Evolutionary conservation across 2,888 invertebrate genomes (phyloP).

Genomic region (Lithophane leautieri): DNA sequence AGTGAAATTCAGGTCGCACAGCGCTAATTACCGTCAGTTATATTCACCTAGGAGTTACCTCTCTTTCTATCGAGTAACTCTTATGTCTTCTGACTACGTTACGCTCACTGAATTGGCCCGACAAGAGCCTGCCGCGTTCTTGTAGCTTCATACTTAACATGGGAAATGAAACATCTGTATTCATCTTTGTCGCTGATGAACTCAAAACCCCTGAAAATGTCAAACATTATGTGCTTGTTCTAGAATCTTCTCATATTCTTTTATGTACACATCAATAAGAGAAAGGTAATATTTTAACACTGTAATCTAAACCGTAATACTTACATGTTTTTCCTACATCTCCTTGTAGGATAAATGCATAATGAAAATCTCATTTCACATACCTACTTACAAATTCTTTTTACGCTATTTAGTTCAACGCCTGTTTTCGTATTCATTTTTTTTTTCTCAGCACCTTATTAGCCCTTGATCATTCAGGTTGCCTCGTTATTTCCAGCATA

Average conservation of each 20-base stretch:
- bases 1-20: too few relatives aligned
- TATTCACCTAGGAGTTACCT: too few relatives aligned
- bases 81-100: too few relatives aligned
- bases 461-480: not conserved
- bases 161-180: too few relatives aligned
- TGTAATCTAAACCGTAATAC: not conserved
- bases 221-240: not conserved
- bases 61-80: too few relatives aligned
- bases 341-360: not conserved
- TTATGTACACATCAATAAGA: not conserved
- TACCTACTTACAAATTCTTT: not conserved
- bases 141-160: too few relatives aligned
- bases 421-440: not conserved
- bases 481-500: not conserved
- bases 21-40: too few relatives aligned
- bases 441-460: not conserved
- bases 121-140: too few relatives aligned
- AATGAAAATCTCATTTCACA: constrained; percentile 21
- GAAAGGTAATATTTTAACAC: not conserved
- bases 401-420: not conserved
- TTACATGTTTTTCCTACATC: not conserved
- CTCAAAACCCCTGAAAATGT: not conserved
- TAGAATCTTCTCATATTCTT: not conserved
- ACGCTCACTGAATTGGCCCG: too few relatives aligned
- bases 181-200: not conserved